Conservation (phyloP, 2,797 vertebrate genomes). For the Malacoraja senta region DNA sequence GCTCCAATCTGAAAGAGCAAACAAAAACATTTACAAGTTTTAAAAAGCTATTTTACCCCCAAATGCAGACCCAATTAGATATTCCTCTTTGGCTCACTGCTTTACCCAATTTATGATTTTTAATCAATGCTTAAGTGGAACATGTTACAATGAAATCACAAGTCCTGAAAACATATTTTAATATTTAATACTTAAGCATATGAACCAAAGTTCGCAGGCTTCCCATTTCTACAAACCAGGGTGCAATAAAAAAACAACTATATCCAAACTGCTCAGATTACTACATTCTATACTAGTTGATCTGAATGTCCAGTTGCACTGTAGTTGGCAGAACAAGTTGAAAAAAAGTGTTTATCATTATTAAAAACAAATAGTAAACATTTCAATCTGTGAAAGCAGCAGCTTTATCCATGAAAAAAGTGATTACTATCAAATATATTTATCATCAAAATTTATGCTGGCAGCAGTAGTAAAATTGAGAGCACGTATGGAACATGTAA, state of each 20-base stretch:
- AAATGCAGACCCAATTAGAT: neutral
- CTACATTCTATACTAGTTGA: neutral
- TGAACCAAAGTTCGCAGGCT: neutral
- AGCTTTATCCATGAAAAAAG: neutral
- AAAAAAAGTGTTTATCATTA: neutral
- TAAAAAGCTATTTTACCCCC: neutral
- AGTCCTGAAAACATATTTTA: neutral
- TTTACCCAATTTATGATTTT: neutral
- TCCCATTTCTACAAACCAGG: neutral
- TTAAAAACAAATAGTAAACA: neutral
- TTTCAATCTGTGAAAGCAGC: neutral
- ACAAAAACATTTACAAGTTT: neutral
- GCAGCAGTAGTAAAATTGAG: neutral
- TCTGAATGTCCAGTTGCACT: neutral
- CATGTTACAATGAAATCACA: neutral
- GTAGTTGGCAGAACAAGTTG: neutral
- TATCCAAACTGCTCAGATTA: neutral
- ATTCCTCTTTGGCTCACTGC: neutral
- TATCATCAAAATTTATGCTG: neutral
- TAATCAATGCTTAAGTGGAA: neutral
- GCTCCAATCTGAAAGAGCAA: constrained; percentile 67
- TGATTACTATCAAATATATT: neutral
- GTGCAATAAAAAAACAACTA: neutral
- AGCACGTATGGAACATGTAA: neutral
- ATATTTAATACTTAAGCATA: neutral